A percentile compares a stretch with the other conserved stretches of the same genome.
phyloP scores from a whole-genome alignment of 1,140 invertebrate genomes.

The Magallana angulata region DNA sequence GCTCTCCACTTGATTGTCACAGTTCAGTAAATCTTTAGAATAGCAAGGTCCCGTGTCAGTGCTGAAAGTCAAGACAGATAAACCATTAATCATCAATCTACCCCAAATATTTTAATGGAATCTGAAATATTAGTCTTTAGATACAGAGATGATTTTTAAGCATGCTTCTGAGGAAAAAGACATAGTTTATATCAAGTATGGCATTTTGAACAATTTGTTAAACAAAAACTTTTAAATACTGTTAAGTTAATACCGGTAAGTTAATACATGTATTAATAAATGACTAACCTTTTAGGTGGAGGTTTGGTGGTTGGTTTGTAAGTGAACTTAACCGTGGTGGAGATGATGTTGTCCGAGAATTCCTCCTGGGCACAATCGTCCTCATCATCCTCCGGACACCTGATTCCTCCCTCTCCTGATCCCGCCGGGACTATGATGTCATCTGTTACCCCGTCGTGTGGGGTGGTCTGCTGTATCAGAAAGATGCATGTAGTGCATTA shows the following conservation, averaged over 20 bases:
- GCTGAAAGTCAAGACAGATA: neutral
- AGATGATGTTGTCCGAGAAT: constrained; percentile 72
- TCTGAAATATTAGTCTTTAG: too few species aligned
- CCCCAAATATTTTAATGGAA: too few species aligned
- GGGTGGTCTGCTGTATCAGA: constrained; percentile 59
- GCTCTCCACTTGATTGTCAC: constrained; percentile 16
- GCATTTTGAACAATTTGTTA: too few species aligned
- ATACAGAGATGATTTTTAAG: too few species aligned
- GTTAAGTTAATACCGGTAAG: too few species aligned
- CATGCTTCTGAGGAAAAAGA: too few species aligned
- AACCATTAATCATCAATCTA: too few species aligned
- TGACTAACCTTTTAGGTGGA: constrained; percentile 54
- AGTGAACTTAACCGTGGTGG: constrained; percentile 65
- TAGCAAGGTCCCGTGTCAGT: neutral
- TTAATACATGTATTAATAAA: too few species aligned
- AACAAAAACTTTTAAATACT: too few species aligned
- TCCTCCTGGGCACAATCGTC: constrained; percentile 68
- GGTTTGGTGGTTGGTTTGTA: constrained; percentile 66
- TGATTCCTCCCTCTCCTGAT: constrained; percentile 58
- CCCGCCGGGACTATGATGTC: constrained; percentile 59
- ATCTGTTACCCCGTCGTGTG: constrained; percentile 56
- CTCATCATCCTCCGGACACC: constrained; percentile 68
- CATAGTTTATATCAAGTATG: too few species aligned
- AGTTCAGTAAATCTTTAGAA: neutral
- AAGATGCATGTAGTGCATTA: too few species aligned